phyloP scores from a whole-genome alignment of 1,140 invertebrate genomes.

The Drosophila varians region DNA sequence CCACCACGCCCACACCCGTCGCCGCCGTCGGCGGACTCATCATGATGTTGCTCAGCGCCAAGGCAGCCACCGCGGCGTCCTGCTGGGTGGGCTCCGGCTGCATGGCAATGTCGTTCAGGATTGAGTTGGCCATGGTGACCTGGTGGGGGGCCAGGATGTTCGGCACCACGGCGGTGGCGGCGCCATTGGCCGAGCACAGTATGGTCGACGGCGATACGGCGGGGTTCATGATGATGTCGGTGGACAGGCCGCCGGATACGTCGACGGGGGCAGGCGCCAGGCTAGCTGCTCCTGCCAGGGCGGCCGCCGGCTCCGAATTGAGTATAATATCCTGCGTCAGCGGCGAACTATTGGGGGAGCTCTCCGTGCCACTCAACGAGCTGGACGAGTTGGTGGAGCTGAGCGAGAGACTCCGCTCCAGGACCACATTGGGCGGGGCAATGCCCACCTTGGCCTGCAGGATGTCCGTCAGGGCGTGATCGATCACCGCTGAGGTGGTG shows the following conservation, averaged over 20 bases:
- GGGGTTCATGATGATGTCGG: conserved; percentile 87
- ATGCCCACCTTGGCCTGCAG: conserved; percentile 60
- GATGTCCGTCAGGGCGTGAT: conserved; percentile 72
- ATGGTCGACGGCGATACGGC: conserved; percentile 86
- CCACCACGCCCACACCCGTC: conserved; percentile 70
- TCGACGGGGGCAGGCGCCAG: conserved; percentile 27
- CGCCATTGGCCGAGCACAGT: conserved; percentile 76
- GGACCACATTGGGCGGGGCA: conserved; percentile 37
- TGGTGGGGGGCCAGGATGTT: conserved; percentile 79
- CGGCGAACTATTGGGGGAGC: conserved; percentile 74
- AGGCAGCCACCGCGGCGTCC: conserved; percentile 72
- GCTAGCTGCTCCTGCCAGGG: conserved; percentile 42
- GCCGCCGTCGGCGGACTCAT: conserved; percentile 71
- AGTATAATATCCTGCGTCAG: conserved; percentile 83
- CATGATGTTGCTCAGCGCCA: conserved; percentile 81
- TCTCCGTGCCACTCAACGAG: conserved; percentile 45
- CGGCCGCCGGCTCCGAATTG: conserved; percentile 76
- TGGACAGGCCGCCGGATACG: conserved; percentile 84
- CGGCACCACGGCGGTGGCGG: conserved; percentile 85
- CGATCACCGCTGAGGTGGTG: conserved; percentile 57
- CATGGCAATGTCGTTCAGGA: conserved; percentile 81
- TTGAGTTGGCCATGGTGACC: conserved; percentile 82
- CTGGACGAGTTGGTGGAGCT: conserved; percentile 62
- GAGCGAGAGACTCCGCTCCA: conserved; percentile 70
- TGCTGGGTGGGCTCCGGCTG: conserved; percentile 77